phyloP scores from a whole-genome alignment of 2,888 invertebrate genomes.

The Bembecia ichneumoniformis region DNA sequence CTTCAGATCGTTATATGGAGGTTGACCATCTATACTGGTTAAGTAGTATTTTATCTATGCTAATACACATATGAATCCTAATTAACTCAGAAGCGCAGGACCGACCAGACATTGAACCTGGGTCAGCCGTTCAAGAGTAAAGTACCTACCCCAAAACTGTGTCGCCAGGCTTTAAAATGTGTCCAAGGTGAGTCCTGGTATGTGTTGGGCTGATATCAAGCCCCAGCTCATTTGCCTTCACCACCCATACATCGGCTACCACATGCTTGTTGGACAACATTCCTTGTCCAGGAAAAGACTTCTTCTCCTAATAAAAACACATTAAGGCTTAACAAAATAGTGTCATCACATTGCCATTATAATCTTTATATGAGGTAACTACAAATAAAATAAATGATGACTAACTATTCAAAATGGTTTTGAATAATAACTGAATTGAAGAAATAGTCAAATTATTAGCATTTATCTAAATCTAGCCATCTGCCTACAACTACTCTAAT shows the following conservation, averaged over 20 bases:
- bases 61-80: not conserved
- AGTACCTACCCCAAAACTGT: constrained; percentile 84
- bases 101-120: too few relatives aligned
- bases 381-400: too few relatives aligned
- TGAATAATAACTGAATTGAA: too few relatives aligned
- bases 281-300: constrained; percentile 90
- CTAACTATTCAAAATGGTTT: too few relatives aligned
- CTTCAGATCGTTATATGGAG: too few relatives aligned
- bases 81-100: too few relatives aligned
- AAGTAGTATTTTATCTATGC: too few relatives aligned
- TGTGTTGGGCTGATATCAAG: constrained; percentile 85
- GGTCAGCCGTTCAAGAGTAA: not conserved
- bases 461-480: too few relatives aligned
- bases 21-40: too few relatives aligned
- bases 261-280: constrained; percentile 88
- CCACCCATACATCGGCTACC: constrained; percentile 94
- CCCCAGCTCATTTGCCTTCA: constrained; percentile 89
- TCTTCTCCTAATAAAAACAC: constrained; percentile 74
- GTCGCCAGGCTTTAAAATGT: constrained; percentile 93
- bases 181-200: constrained; percentile 93
- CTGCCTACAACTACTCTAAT: too few relatives aligned
- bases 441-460: too few relatives aligned
- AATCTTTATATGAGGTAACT: not conserved
- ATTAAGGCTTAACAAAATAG: not conserved
- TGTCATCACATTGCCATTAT: not conserved